Conservation (phyloP, 2,888 invertebrate species). For the Amiota communis region DNA sequence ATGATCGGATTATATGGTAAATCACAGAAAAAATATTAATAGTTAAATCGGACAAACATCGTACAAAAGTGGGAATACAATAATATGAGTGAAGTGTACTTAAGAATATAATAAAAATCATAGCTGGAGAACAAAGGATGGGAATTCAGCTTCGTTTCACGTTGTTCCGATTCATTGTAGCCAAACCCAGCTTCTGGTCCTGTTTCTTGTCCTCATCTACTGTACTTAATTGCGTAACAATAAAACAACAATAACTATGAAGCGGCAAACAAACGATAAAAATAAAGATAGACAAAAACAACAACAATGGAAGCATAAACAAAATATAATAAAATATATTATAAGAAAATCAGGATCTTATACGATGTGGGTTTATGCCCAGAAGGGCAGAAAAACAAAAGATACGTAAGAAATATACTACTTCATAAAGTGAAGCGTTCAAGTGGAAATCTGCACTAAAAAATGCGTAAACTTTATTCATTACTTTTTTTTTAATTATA, state of each 20-base stretch:
- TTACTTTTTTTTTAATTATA: too few species aligned
- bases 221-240: constrained; percentile 21
- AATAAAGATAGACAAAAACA: not conserved
- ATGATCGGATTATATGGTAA: too few species aligned
- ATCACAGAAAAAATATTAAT: too few species aligned
- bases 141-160: too few species aligned
- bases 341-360: not conserved
- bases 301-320: not conserved
- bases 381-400: not conserved
- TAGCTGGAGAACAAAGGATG: too few species aligned
- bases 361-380: too few species aligned
- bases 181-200: too few species aligned
- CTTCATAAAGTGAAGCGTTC: not conserved
- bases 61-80: not conserved
- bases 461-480: not conserved
- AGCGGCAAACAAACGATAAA: not conserved
- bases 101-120: not conserved
- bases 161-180: too few species aligned
- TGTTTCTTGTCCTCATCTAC: too few species aligned
- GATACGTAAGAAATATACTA: constrained; percentile 3
- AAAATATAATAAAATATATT: not conserved
- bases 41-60: too few species aligned
- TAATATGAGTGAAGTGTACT: not conserved
- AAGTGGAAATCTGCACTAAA: not conserved
- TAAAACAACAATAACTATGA: constrained; percentile 22